phyloP scores from a whole-genome alignment of 30 jellyfish, hydroid and myxozoan genomes.

The Phacellophora camtschatica region DNA sequence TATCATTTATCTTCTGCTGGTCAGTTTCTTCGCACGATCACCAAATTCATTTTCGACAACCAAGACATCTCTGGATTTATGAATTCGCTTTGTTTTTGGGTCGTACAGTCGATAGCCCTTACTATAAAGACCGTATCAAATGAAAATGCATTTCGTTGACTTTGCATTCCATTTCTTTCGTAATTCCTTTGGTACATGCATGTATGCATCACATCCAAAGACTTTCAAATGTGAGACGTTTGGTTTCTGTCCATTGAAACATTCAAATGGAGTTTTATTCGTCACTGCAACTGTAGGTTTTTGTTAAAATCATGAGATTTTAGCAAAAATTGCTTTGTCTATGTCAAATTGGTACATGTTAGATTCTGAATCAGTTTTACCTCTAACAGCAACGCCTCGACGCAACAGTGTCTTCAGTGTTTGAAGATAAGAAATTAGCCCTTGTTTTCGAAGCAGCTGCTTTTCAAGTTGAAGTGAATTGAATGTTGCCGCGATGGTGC shows the following conservation, averaged over 20 bases:
- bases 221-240: background rate
- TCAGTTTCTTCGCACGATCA: background rate
- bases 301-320: too few relatives aligned
- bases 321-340: too few relatives aligned
- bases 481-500: too few relatives aligned
- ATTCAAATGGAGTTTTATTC: slow-evolving; percentile 25
- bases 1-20: background rate
- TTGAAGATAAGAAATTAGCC: slow-evolving; percentile 5
- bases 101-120: slow-evolving; percentile 34
- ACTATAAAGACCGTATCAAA: slow-evolving; percentile 18
- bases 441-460: background rate
- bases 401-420: background rate
- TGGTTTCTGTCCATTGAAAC: background rate
- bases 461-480: background rate
- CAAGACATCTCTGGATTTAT: slow-evolving; percentile 20
- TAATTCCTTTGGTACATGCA: slow-evolving; percentile 12
- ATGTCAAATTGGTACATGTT: too few relatives aligned
- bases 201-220: slow-evolving; percentile 31
- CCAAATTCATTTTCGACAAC: background rate
- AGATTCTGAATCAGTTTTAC: background rate
- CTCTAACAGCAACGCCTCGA: background rate
- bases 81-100: background rate
- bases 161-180: slow-evolving; percentile 10
- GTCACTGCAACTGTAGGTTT: slow-evolving; percentile 19
- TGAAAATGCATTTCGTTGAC: slow-evolving; percentile 31